These are phyloP conservation scores for Ostrea edulis DNA, from an alignment of 1,140 invertebrate genomes.

Conservation along the genomic window DNA sequence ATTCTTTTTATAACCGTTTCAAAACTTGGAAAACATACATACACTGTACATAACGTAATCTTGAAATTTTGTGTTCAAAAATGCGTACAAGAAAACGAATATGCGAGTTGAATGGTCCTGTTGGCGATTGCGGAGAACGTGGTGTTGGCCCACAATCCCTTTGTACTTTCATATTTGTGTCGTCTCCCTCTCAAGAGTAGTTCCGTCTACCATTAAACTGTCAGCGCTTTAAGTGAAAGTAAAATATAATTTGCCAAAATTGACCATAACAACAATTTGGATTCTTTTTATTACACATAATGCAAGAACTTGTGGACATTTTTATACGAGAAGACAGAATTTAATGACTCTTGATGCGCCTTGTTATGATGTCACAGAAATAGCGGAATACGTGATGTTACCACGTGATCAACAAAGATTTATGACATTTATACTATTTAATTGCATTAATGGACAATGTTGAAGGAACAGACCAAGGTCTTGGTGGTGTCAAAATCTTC, in stretches of 20 bases:
- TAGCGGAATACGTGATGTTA: neutral
- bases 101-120: too few species aligned
- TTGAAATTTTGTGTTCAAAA: too few species aligned
- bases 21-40: too few species aligned
- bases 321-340: neutral
- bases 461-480: too few species aligned
- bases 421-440: neutral
- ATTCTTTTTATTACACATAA: neutral
- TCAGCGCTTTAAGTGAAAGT: neutral
- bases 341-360: neutral
- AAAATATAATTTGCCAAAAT: neutral
- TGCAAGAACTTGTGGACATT: neutral
- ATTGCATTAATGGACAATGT: neutral
- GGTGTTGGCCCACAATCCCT: too few species aligned
- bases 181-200: conserved; percentile 5
- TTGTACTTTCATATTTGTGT: neutral
- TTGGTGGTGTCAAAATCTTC: too few species aligned
- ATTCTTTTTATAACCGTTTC: neutral
- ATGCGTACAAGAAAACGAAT: too few species aligned
- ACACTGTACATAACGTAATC: too few species aligned
- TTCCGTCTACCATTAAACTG: neutral
- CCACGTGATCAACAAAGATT: conserved; percentile 6
- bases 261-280: neutral
- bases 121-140: too few species aligned
- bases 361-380: conserved; percentile 4